These are phyloP conservation scores for Lamellibrachia columna DNA, from an alignment of 2,888 invertebrate species.

Conservation along the genomic window DNA sequence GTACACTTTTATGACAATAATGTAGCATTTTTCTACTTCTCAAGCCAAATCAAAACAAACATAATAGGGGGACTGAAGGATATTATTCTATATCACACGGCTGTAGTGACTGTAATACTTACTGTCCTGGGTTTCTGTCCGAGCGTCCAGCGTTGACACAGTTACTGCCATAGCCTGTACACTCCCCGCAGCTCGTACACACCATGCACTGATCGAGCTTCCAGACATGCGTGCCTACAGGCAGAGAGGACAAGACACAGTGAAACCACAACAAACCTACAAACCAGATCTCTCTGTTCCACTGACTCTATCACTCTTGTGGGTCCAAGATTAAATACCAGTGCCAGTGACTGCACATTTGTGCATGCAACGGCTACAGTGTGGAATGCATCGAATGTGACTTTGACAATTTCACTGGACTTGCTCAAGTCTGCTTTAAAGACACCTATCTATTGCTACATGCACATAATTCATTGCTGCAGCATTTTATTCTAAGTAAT, in stretches of 20 bases:
- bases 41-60: too few species aligned
- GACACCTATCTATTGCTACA: too few species aligned
- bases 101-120: constrained; percentile 64
- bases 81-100: not conserved
- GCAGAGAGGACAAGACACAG: not conserved
- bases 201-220: constrained; percentile 84
- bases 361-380: not conserved
- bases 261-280: not conserved
- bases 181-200: constrained; percentile 89
- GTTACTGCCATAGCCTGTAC: constrained; percentile 89
- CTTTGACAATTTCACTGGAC: too few species aligned
- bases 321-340: too few species aligned
- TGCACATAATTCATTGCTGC: too few species aligned
- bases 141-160: constrained; percentile 82
- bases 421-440: too few species aligned
- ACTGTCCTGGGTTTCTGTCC: constrained; percentile 87
- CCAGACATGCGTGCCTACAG: constrained; percentile 80
- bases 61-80: not conserved
- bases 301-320: too few species aligned
- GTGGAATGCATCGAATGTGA: too few species aligned
- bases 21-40: too few species aligned
- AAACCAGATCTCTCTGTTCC: not conserved
- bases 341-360: not conserved
- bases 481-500: too few species aligned
- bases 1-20: too few species aligned